These are phyloP conservation scores for Hydriomena furcata DNA, from an alignment of 2,888 invertebrate genomes.

Conservation along the genomic window DNA sequence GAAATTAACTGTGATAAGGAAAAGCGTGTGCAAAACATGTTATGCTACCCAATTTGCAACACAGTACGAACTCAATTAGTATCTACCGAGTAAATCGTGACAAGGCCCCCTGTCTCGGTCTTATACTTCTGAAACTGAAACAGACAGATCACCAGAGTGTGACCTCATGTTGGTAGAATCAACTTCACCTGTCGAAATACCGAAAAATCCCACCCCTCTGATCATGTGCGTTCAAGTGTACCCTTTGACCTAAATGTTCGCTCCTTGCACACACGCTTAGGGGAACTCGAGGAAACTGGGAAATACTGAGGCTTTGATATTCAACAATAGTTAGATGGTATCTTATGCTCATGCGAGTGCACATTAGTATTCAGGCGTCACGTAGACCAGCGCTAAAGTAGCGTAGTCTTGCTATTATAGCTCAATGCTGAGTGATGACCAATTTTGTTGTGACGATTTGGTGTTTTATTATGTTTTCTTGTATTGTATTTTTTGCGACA, in stretches of 20 bases:
- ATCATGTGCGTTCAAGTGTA: constrained; percentile 8
- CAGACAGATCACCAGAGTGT: not conserved
- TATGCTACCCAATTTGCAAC: constrained; percentile 56
- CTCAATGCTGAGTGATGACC: too few species aligned
- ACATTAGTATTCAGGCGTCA: too few species aligned
- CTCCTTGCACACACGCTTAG: constrained; percentile 5
- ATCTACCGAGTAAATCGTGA: constrained; percentile 62
- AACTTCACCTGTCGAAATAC: not conserved
- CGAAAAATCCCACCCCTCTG: constrained; percentile 10
- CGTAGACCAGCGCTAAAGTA: too few species aligned
- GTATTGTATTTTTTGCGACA: too few species aligned
- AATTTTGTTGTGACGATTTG: too few species aligned
- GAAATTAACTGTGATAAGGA: constrained; percentile 20
- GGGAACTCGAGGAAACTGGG: constrained; percentile 5
- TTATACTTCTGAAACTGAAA: not conserved
- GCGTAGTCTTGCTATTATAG: too few species aligned
- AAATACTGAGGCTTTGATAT: not conserved
- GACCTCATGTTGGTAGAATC: not conserved
- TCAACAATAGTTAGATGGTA: not conserved
- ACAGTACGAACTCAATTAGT: constrained; percentile 65
- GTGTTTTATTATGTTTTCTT: too few species aligned
- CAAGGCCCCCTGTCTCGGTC: constrained; percentile 28
- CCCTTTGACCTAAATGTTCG: constrained; percentile 18
- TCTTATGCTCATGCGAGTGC: too few species aligned
- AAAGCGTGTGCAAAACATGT: constrained; percentile 41